Percentiles rank a stretch among this genome's conserved stretches.
phyloP scores from a whole-genome alignment of 2,797 vertebrate species.

The Psittacula echo region DNA sequence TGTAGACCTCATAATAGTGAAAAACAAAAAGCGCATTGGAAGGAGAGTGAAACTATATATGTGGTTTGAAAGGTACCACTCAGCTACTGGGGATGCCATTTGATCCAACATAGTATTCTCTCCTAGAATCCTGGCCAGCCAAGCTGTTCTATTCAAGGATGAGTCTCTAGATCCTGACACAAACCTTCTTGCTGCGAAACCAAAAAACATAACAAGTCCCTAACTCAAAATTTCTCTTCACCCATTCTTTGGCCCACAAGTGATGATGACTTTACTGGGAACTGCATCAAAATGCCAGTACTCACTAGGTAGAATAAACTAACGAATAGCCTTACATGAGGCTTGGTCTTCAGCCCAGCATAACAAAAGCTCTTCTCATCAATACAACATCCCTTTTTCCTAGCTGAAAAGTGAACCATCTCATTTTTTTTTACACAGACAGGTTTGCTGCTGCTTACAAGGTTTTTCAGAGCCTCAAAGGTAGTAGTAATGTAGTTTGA shows the following conservation, averaged over 20 bases:
- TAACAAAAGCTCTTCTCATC: neutral
- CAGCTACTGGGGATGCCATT: neutral
- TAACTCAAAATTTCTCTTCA: neutral
- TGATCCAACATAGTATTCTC: neutral
- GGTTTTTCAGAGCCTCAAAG: neutral
- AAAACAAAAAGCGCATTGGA: neutral
- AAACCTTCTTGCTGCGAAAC: neutral
- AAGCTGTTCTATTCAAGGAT: neutral
- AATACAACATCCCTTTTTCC: neutral
- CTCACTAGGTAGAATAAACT: neutral
- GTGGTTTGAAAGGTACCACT: neutral
- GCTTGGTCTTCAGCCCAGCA: neutral
- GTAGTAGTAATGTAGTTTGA: neutral
- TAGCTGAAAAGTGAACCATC: neutral
- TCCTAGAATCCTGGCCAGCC: neutral
- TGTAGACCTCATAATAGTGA: neutral
- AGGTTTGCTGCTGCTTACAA: neutral
- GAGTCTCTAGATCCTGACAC: neutral
- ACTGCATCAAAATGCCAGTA: neutral
- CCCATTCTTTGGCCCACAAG: neutral
- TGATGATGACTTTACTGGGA: neutral
- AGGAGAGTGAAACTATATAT: neutral
- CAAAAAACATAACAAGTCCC: neutral
- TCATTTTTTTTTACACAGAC: neutral
- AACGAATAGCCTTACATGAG: neutral